phyloP scores from a whole-genome alignment of 2,888 invertebrate species.

The Coenonympha arcania region DNA sequence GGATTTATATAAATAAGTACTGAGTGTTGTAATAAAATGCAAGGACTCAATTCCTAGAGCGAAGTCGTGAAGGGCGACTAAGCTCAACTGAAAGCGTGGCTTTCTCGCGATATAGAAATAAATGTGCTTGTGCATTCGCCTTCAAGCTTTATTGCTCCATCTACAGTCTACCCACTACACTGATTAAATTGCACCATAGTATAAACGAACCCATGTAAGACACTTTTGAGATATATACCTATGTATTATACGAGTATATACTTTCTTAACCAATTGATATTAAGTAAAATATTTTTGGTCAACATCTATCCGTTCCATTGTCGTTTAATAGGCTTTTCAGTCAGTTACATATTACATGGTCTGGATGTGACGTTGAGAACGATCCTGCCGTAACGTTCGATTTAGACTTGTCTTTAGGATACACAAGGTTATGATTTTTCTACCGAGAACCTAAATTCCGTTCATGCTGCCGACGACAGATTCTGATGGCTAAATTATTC shows the following conservation, averaged over 20 bases:
- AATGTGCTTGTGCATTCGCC: background rate
- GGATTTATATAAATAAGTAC: background rate
- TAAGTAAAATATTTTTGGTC: no score
- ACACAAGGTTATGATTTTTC: background rate
- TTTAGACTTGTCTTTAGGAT: no score
- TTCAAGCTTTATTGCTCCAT: background rate
- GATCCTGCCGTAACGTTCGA: no score
- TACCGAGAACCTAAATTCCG: background rate
- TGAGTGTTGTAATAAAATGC: background rate
- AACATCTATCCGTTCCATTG: no score
- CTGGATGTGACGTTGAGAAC: no score
- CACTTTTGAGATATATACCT: no score
- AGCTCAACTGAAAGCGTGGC: background rate
- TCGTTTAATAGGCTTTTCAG: no score
- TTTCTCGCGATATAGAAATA: background rate
- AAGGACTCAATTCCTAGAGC: background rate
- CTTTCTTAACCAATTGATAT: no score
- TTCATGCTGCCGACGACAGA: background rate
- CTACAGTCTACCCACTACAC: background rate
- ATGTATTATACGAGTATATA: no score
- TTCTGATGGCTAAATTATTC: conserved; percentile 3
- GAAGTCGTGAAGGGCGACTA: background rate
- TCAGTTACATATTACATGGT: no score
- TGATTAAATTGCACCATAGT: background rate
- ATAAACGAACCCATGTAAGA: no score